Percentiles rank a stretch among this genome's conserved stretches.
These are phyloP conservation scores for Ceramica pisi DNA, from an alignment of 2,888 invertebrate genomes.

Conservation along the genomic window DNA sequence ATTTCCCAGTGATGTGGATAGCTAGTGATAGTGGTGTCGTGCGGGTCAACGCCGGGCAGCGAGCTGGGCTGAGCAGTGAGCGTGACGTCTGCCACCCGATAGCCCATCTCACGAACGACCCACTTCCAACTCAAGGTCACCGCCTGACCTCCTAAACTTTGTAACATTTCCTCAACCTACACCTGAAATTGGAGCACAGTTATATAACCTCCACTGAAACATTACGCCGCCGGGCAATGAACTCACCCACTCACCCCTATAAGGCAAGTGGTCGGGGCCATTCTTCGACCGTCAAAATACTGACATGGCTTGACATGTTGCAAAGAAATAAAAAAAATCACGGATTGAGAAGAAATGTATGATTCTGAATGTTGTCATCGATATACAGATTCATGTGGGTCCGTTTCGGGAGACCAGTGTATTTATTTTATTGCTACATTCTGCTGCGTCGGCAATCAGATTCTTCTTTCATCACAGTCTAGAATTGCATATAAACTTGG, in stretches of 20 bases:
- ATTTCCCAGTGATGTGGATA: slow-evolving; percentile 46
- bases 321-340: slow-evolving; percentile 64
- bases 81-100: slow-evolving; percentile 90
- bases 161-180: slow-evolving; percentile 78
- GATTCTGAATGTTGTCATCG: slow-evolving; percentile 71
- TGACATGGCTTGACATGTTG: slow-evolving; percentile 57
- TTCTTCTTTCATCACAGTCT: not conserved
- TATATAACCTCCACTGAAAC: slow-evolving; percentile 57
- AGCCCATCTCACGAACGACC: slow-evolving; percentile 90
- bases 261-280: slow-evolving; percentile 53
- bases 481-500: not conserved
- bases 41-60: slow-evolving; percentile 66
- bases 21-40: slow-evolving; percentile 48
- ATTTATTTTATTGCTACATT: slow-evolving; percentile 58
- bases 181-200: slow-evolving; percentile 73
- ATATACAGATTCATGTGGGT: slow-evolving; percentile 65
- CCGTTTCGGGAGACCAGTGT: slow-evolving; percentile 56
- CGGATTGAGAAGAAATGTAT: slow-evolving; percentile 66
- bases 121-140: slow-evolving; percentile 88
- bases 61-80: slow-evolving; percentile 75
- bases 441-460: slow-evolving; percentile 24
- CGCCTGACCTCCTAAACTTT: slow-evolving; percentile 87
- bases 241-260: slow-evolving; percentile 54
- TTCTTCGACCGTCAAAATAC: slow-evolving; percentile 62
- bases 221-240: slow-evolving; percentile 47